Conservation (phyloP, 1,140 invertebrate species). For the Caerostris darwini region DNA sequence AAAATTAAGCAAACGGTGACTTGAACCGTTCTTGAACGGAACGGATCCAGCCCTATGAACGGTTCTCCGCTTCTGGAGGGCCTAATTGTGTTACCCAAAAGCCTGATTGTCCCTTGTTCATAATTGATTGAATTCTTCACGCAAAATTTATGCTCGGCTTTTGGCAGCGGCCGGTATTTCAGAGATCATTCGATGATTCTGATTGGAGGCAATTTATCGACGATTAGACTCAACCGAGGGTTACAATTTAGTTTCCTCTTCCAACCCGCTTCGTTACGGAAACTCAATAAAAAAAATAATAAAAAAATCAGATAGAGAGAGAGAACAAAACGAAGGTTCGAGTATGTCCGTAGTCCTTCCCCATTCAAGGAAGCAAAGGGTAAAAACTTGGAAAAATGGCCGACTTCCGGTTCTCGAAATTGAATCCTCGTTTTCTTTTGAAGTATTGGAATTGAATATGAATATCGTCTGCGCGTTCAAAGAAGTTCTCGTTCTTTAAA, state of each 20-base stretch:
- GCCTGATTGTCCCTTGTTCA: constrained; percentile 70
- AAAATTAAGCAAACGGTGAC: constrained; percentile 39
- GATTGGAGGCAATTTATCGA: constrained; percentile 73
- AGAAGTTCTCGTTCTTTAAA: not conserved
- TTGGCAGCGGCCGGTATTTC: constrained; percentile 55
- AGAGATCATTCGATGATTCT: constrained; percentile 67
- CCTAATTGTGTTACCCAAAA: constrained; percentile 65
- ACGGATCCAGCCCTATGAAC: not conserved
- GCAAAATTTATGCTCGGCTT: constrained; percentile 71
- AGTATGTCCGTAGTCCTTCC: not conserved
- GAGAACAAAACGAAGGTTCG: not conserved
- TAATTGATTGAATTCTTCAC: constrained; percentile 77
- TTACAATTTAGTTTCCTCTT: constrained; percentile 72
- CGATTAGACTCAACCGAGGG: constrained; percentile 72
- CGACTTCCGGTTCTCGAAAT: not conserved
- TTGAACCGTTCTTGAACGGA: not conserved
- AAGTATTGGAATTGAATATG: constrained; percentile 1
- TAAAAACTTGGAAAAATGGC: not conserved
- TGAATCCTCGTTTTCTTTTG: constrained; percentile 56
- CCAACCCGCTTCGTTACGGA: constrained; percentile 37
- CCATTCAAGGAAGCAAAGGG: constrained; percentile 53
- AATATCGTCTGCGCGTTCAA: not conserved
- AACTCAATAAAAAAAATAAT: constrained; percentile 6
- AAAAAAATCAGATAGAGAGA: not conserved
- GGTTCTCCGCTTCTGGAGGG: constrained; percentile 63